Conservation (phyloP, 2,888 invertebrate genomes). For the Osmoderma eremita region DNA sequence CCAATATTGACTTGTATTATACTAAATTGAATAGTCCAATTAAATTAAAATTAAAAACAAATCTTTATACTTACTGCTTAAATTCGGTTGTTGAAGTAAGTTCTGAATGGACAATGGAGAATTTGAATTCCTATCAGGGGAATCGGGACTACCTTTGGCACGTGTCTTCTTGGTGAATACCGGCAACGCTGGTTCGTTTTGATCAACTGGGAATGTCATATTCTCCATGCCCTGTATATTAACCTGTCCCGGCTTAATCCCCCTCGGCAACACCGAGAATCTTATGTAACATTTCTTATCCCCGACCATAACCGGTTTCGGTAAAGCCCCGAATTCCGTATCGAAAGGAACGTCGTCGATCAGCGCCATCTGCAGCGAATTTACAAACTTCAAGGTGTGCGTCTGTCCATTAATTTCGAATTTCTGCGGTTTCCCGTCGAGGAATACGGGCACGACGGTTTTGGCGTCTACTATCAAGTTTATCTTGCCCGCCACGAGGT, state of each 20-base stretch:
- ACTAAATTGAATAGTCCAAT: too few species aligned
- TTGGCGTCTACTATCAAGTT: constrained; percentile 85
- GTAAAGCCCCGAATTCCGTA: constrained; percentile 85
- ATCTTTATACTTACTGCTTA: constrained; percentile 56
- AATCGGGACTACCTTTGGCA: constrained; percentile 45
- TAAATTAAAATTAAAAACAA: background rate
- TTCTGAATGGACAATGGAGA: constrained; percentile 59
- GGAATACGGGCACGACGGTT: constrained; percentile 80
- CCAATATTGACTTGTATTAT: too few species aligned
- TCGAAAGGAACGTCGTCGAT: constrained; percentile 82
- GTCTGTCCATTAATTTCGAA: constrained; percentile 78
- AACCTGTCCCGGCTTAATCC: constrained; percentile 76
- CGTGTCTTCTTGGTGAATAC: constrained; percentile 47
- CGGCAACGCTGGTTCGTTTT: constrained; percentile 56
- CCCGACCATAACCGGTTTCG: constrained; percentile 79
- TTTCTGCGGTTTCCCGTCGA: constrained; percentile 85
- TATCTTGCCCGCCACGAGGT: constrained; percentile 86
- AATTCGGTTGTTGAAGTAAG: constrained; percentile 56
- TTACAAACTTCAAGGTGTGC: constrained; percentile 82
- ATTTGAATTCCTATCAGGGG: constrained; percentile 59
- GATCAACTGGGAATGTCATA: constrained; percentile 50
- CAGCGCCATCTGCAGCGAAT: constrained; percentile 78
- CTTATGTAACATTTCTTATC: constrained; percentile 82
- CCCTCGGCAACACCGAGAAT: constrained; percentile 81
- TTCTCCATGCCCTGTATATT: constrained; percentile 81